These are phyloP conservation scores for Stramonita haemastoma DNA, from an alignment of 2,888 invertebrate genomes.

Conservation along the genomic window DNA sequence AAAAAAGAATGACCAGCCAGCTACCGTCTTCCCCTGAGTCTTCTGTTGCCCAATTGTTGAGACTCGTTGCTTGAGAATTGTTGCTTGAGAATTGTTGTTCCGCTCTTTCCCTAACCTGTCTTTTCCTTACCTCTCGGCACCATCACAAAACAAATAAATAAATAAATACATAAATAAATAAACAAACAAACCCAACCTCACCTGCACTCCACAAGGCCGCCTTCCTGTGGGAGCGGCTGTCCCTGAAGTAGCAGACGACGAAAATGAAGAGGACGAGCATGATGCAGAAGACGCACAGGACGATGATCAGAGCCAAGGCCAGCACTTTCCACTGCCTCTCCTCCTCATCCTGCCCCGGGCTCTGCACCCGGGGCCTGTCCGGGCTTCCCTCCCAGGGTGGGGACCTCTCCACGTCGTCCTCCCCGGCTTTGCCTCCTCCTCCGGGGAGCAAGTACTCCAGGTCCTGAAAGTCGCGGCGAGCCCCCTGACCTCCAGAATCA, in stretches of 20 bases:
- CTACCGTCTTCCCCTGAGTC: too few species aligned
- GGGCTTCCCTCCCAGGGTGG: not conserved
- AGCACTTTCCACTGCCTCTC: slow-evolving; percentile 19
- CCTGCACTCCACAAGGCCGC: slow-evolving; percentile 11
- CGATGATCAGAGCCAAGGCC: slow-evolving; percentile 9
- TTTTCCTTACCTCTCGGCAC: too few species aligned
- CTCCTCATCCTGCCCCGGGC: not conserved
- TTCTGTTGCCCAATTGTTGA: too few species aligned
- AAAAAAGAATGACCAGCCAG: too few species aligned
- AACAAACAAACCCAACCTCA: not conserved
- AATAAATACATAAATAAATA: not conserved
- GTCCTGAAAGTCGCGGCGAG: not conserved
- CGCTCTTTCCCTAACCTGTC: too few species aligned
- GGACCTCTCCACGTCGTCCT: too few species aligned
- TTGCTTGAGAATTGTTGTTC: too few species aligned
- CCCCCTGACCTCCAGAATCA: not conserved
- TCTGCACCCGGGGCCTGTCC: slow-evolving; percentile 13
- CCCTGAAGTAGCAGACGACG: slow-evolving; percentile 29
- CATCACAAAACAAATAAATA: too few species aligned
- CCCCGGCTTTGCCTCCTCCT: not conserved
- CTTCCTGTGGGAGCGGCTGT: slow-evolving; percentile 10
- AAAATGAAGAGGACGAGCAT: slow-evolving; percentile 7
- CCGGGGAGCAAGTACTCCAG: not conserved
- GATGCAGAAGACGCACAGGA: slow-evolving; percentile 16
- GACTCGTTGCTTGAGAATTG: too few species aligned